Evolutionary conservation across 1,140 invertebrate species (phyloP), one percentile per base, ranked within the genome.

Genomic region (Pogonomyrmex barbatus): DNA sequence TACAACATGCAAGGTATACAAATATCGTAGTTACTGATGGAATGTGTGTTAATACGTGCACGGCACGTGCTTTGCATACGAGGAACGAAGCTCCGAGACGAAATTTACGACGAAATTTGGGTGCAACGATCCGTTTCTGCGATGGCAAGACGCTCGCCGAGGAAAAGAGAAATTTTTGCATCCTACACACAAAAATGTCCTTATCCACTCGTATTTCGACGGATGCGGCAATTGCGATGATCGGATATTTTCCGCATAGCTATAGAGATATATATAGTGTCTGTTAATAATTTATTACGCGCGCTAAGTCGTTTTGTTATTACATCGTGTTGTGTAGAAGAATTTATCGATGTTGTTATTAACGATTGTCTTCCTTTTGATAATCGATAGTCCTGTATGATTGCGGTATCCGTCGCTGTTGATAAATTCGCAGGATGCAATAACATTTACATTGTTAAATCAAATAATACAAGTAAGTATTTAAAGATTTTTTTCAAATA

Each of bases 121-220:
- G 47, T 52, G 39, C 52, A 47, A 68, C 36, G 71, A 85, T 85
- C 87, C 87, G 81, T 89, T 85, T 62, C 81, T 88, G 52, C 82
- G 45, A 47, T 42, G 60, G 52, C 73, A 45, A 77, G 54, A 67
- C 39, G 50, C 60, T 60, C 39, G 60, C 54, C 24, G 50, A 42
- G 3, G n/a, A 14, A 47, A 6, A 56, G 10, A 73, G 39, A n/a
- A 42, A 30, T 17, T 68, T n/a, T 47, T 58, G 1, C 24, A 77
- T 47, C 33, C 67, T 60, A 33, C n/a, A n/a, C n/a, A n/a, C 14
- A 24, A 6, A 77, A 42, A 78, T 5, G 33, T 0, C 2, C 14
- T 76, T 30, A 10, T n/a, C n/a, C 10, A 36, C 12, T 30, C 24
- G 24, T 73, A 62, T 17, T 42, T 10, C n/a, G 70, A 84, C 36